phyloP scores from a whole-genome alignment of 2,797 vertebrate species.

The Echeneis naucrates region DNA sequence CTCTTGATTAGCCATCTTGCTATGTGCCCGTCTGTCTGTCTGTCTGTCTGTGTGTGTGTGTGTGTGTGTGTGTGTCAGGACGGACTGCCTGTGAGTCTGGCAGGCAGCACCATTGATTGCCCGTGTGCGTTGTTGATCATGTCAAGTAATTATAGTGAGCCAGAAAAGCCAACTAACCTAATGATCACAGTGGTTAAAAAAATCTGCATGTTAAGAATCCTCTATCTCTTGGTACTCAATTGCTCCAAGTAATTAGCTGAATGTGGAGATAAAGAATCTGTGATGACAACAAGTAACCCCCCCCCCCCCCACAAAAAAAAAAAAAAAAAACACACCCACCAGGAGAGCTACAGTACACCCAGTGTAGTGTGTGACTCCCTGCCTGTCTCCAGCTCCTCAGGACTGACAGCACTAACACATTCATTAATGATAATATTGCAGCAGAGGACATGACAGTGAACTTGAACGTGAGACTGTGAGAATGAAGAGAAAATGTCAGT shows the following conservation, averaged over 20 bases:
- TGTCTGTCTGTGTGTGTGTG: slow-evolving; percentile 1
- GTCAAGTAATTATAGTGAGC: slow-evolving; percentile 73
- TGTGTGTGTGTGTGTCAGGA: slow-evolving; percentile 2
- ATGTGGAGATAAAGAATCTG: slow-evolving; percentile 54
- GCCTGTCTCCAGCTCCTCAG: slow-evolving; percentile 23
- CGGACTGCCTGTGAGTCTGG: slow-evolving; percentile 39
- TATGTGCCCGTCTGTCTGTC: slow-evolving; percentile 25
- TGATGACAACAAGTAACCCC: slow-evolving; percentile 20
- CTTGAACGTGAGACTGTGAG: slow-evolving; percentile 39
- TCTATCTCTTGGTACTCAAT: slow-evolving; percentile 37
- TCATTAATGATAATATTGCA: slow-evolving; percentile 59
- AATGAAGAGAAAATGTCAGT: slow-evolving; percentile 25
- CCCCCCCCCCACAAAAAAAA: too few relatives aligned
- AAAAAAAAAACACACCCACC: slow-evolving; percentile 31
- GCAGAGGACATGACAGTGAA: slow-evolving; percentile 61
- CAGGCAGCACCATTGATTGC: slow-evolving; percentile 75
- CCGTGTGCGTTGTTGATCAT: slow-evolving; percentile 70
- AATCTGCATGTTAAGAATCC: slow-evolving; percentile 54
- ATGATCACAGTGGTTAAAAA: slow-evolving; percentile 63
- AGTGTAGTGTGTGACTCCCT: neutral
- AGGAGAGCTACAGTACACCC: slow-evolving; percentile 17
- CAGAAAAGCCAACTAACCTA: slow-evolving; percentile 71
- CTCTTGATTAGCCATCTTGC: slow-evolving; percentile 61
- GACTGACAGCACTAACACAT: slow-evolving; percentile 54
- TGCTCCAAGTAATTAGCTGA: slow-evolving; percentile 56